A percentile compares a stretch with the other conserved stretches of the same genome.
Conservation (phyloP, 1,140 invertebrate genomes). For the Neotoxoptera formosana region DNA sequence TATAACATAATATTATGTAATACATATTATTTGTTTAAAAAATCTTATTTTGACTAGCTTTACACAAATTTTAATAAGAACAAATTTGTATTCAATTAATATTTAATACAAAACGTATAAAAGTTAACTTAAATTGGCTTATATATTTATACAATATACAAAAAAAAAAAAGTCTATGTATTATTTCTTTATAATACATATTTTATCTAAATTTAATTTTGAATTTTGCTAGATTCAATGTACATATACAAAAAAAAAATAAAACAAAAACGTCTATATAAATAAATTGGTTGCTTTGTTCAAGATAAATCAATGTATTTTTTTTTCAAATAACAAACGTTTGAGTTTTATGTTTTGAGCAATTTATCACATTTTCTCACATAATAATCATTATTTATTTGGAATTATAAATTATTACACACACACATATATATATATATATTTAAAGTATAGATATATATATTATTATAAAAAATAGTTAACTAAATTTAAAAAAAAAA, state of each 20-base stretch:
- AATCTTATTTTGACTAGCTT: slow-evolving; percentile 56
- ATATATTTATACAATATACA: slow-evolving; percentile 36
- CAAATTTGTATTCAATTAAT: slow-evolving; percentile 38
- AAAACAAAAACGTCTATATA: slow-evolving; percentile 27
- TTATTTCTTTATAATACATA: background rate
- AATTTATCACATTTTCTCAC: slow-evolving; percentile 55
- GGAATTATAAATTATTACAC: slow-evolving; percentile 50
- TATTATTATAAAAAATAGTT: slow-evolving; percentile 32
- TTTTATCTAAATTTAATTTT: slow-evolving; percentile 42
- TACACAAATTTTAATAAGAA: slow-evolving; percentile 42
- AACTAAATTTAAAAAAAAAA: slow-evolving; percentile 29
- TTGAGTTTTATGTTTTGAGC: slow-evolving; percentile 46
- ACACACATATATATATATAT: background rate
- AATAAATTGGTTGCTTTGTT: slow-evolving; percentile 44
- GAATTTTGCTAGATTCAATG: slow-evolving; percentile 50
- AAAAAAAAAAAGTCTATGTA: slow-evolving; percentile 36
- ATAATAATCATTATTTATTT: slow-evolving; percentile 42
- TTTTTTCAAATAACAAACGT: slow-evolving; percentile 24
- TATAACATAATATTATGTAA: background rate
- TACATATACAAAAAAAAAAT: slow-evolving; percentile 35
- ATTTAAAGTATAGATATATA: no score
- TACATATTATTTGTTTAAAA: slow-evolving; percentile 34
- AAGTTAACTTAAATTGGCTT: slow-evolving; percentile 34
- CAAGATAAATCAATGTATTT: background rate
- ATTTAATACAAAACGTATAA: slow-evolving; percentile 48